Base-by-base conservation (phyloP, 2,888 invertebrate genomes). In the Aquatica leii region DNA sequence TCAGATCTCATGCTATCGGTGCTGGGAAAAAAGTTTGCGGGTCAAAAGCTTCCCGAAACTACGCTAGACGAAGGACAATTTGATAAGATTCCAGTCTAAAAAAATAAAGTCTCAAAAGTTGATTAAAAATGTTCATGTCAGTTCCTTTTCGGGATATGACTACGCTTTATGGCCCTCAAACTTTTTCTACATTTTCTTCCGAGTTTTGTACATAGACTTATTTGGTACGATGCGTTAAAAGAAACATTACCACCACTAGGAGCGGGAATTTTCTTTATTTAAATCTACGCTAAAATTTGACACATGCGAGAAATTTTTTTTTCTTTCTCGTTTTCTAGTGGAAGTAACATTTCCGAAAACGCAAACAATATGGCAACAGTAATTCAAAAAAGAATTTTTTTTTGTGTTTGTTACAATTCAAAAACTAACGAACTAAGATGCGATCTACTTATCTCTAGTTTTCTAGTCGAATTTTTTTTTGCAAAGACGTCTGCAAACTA, bases 201-300 rank as follows among this genome's bases (percentile, higher is more conserved):
- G n/a, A n/a, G n/a, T 73, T 71, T 69, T 71, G 71, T 71, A 71
- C 69, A 69, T 59, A 69, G 65, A 68, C 69, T 71, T 70, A 70
- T 72, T 77, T 76, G 76, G 76, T 76, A 75, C 74, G 73, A 69
- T 74, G 74, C 71, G 71, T 71, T 71, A 74, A 60, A 60, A 60
- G 60, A 65, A 71, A 74, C 68, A 71, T 69, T 67, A 69, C 71
- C 62, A 69, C 67, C 71, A 68, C 68, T 66, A 57, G 70, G 68
- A 68, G 54, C 64, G 62, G 59, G 59, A 69, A 66, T 64, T 56
- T 60, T 61, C 59, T 62, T 66, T 53, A 49, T 53, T 63, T 62
- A 46, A 24, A 24, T 24, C 24, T 24, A 50, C 58, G 53, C 62
- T 62, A 67, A 61, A 59, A 59, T 53, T 70, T 70, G 70, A 70